Base-by-base conservation (phyloP, 2,113 vertebrate genomes). In the Oryzias curvinotus region DNA sequence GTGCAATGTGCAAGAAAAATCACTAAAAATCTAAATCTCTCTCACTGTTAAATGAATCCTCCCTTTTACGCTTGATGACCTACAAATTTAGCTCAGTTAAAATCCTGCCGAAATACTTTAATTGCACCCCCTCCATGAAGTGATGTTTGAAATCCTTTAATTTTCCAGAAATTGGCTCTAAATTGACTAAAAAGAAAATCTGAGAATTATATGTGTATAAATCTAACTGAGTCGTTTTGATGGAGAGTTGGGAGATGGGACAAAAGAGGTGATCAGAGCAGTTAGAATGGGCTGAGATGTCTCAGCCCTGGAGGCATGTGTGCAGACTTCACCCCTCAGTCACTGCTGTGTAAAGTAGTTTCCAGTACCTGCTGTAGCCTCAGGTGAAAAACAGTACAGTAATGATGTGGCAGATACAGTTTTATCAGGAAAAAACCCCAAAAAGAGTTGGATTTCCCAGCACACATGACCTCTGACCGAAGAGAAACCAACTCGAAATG, bases 201-300 rank as follows among this genome's bases (percentile, higher is more conserved):
- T 67, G 16, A 71, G 75, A 71, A 72, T 77, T 79, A 57, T 51
- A 58, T 50, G 51, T 52, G 75, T 53, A 75, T 77, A 74, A 76
- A 82, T 78, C 46, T 52, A 49, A 60, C 66, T 5, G 26, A 28
- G 12, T 36, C 8, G 36, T 36, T 60, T 52, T 62, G 66, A 71
- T 71, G 10, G 55, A 45, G 55, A 62, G 19, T 14, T 48, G 26
- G 56, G 57, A 69, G 69, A 74, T 52, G 10, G 66, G 71, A 78
- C 41, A 48, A 78, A 77, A 87, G 77, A 77, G 81, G 56, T 59
- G 82, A 88, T 82, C 52, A 67, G 63, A 71, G 81, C 71, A 71
- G 87, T 85, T 88, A 85, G 83, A 72, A 68, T 62, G 43, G 59
- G 80, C 80, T 61, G 78, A 68, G 67, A 75, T 68, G 77, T 77